phyloP scores from a whole-genome alignment of 2,797 vertebrate species.

The Hybognathus amarus region DNA sequence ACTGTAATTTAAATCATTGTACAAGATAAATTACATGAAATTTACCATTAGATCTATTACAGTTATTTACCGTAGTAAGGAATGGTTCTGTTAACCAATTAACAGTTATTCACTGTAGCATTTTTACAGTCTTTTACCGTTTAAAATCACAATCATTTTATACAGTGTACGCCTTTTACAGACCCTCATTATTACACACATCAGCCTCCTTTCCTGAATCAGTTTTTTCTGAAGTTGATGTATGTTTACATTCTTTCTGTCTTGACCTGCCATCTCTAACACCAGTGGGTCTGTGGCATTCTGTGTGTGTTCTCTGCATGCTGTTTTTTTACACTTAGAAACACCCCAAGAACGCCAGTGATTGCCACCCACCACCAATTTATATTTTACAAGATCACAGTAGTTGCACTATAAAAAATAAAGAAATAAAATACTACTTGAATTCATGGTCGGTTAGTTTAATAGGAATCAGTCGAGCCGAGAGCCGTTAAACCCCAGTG shows the following conservation, averaged over 20 bases:
- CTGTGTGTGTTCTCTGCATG: constrained; percentile 70
- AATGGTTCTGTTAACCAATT: too few relatives aligned
- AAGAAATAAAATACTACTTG: background rate
- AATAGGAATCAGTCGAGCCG: constrained; percentile 24
- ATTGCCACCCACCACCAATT: constrained; percentile 56
- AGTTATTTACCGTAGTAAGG: too few relatives aligned
- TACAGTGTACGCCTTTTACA: too few relatives aligned
- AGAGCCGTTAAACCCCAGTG: constrained; percentile 43
- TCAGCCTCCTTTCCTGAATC: background rate
- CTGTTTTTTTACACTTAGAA: constrained; percentile 75
- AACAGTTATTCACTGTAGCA: too few relatives aligned
- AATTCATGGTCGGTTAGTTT: constrained; percentile 7
- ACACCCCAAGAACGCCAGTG: constrained; percentile 66
- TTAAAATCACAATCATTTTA: too few relatives aligned
- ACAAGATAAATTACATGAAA: too few relatives aligned
- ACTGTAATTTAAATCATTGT: too few relatives aligned
- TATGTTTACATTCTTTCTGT: constrained; percentile 75
- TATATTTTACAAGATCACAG: constrained; percentile 41
- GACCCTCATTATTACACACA: background rate
- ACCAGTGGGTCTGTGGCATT: constrained; percentile 66
- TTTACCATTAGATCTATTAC: too few relatives aligned
- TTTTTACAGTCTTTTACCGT: too few relatives aligned
- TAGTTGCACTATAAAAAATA: constrained; percentile 41
- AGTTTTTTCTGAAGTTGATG: constrained; percentile 17
- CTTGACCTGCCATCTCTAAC: constrained; percentile 72